These are phyloP conservation scores for Amblyjoppa fuscipennis DNA, from an alignment of 2,888 invertebrate species.

Conservation along the genomic window DNA sequence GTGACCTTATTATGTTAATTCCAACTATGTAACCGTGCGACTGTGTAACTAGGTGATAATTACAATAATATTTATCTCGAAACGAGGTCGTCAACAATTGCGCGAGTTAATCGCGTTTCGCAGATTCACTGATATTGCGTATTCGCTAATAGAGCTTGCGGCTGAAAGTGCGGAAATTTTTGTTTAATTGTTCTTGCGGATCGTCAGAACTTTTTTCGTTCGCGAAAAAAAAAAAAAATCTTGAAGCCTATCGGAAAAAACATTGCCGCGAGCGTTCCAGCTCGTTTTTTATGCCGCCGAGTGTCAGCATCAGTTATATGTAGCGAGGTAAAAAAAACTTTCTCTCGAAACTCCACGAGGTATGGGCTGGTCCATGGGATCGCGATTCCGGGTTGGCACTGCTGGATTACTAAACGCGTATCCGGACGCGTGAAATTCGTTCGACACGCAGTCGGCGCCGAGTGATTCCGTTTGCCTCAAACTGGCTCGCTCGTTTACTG, in stretches of 20 bases:
- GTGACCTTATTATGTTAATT: slow-evolving; percentile 25
- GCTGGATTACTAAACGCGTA: slow-evolving; percentile 56
- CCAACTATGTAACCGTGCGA: background rate
- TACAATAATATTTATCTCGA: slow-evolving; percentile 25
- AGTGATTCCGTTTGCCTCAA: slow-evolving; percentile 36
- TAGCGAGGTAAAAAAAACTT: slow-evolving; percentile 55
- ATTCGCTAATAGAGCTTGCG: background rate
- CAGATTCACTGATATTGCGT: background rate
- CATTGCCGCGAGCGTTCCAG: background rate
- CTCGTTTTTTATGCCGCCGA: slow-evolving; percentile 9
- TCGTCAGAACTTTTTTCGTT: background rate
- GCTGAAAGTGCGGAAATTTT: background rate
- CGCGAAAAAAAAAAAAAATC: slow-evolving; percentile 18
- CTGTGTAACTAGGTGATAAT: slow-evolving; percentile 42
- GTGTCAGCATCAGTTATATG: slow-evolving; percentile 14
- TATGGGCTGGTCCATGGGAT: slow-evolving; percentile 27
- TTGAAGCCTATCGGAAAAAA: slow-evolving; percentile 3
- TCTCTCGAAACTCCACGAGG: slow-evolving; percentile 63
- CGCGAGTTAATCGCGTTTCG: background rate
- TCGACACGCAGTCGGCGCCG: slow-evolving; percentile 36
- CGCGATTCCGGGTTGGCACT: slow-evolving; percentile 58
- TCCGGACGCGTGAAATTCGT: slow-evolving; percentile 51
- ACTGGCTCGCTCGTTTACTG: background rate
- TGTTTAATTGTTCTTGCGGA: background rate
- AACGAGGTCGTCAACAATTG: slow-evolving; percentile 45